Evolutionary conservation across 92 coral and sea anemone species (phyloP).

Genomic region (Siderastrea radians): DNA sequence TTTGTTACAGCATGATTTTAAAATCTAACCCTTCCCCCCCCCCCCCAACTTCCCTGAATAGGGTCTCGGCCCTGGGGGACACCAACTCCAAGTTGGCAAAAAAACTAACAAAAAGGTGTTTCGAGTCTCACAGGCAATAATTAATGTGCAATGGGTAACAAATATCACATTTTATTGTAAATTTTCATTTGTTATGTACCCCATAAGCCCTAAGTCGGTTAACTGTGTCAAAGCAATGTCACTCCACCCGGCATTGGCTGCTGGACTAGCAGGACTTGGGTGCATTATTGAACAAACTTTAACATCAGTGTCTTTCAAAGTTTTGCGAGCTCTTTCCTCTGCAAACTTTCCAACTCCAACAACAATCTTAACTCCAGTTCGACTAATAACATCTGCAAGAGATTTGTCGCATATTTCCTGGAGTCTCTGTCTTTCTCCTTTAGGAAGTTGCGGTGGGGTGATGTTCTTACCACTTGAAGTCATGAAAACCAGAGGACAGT

Average conservation of each 20-base stretch:
- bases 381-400: conserved; percentile 59
- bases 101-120: too few relatives aligned
- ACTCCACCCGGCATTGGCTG: conserved; percentile 84
- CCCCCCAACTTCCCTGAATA: too few relatives aligned
- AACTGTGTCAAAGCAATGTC: conserved; percentile 73
- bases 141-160: too few relatives aligned
- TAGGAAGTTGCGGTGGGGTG: conserved; percentile 79
- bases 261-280: conserved; percentile 92
- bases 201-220: conserved; percentile 55
- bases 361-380: conserved; percentile 64
- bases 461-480: conserved; percentile 79
- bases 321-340: conserved; percentile 72
- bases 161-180: not conserved
- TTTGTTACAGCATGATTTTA: too few relatives aligned
- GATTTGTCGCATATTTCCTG: conserved; percentile 72
- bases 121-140: too few relatives aligned
- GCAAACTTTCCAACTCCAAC: conserved; percentile 93
- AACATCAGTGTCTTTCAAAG: conserved; percentile 60
- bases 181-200: conserved; percentile 35
- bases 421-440: conserved; percentile 64
- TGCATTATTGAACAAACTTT: conserved; percentile 71
- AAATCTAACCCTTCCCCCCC: too few relatives aligned
- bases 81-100: not conserved
- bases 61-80: too few relatives aligned
- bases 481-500: conserved; percentile 91